These are phyloP conservation scores for Brachionus plicatilis DNA, from an alignment of 1,140 invertebrate genomes.

Conservation along the genomic window DNA sequence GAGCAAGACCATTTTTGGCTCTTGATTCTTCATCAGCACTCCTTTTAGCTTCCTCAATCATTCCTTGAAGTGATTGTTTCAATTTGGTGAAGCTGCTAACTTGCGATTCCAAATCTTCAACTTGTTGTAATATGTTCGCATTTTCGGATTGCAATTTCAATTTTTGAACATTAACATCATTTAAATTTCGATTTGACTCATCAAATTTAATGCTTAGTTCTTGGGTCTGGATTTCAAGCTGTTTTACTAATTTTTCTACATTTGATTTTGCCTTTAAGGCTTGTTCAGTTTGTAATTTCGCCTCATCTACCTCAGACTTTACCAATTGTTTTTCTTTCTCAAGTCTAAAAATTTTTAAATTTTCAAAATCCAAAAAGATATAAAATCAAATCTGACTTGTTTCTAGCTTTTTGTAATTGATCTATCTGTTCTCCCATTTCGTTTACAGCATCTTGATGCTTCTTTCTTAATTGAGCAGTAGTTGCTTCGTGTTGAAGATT, in stretches of 20 bases:
- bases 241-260: conserved; percentile 92
- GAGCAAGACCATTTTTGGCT: conserved; percentile 41
- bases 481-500: conserved; percentile 97
- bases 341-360: neutral
- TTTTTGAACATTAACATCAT: conserved; percentile 34
- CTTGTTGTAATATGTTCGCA: neutral
- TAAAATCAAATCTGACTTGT: conserved; percentile 71
- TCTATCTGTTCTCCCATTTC: conserved; percentile 99
- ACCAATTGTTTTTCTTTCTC: conserved; percentile 52
- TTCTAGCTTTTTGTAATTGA: conserved; percentile 96
- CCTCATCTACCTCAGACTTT: conserved; percentile 87
- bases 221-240: conserved; percentile 84
- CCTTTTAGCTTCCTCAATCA: conserved; percentile 45
- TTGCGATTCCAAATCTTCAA: conserved; percentile 38
- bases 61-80: conserved; percentile 22
- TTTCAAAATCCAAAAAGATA: neutral
- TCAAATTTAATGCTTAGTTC: conserved; percentile 91
- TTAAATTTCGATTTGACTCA: conserved; percentile 51
- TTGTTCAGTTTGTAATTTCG: conserved; percentile 76
- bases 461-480: conserved; percentile 89
- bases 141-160: conserved; percentile 5
- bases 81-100: neutral
- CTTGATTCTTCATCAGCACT: conserved; percentile 50
- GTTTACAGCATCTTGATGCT: conserved; percentile 92
- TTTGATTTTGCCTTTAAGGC: conserved; percentile 69